Base-by-base conservation (phyloP, 2,888 invertebrate species). In the Amphipyra tragopoginis region DNA sequence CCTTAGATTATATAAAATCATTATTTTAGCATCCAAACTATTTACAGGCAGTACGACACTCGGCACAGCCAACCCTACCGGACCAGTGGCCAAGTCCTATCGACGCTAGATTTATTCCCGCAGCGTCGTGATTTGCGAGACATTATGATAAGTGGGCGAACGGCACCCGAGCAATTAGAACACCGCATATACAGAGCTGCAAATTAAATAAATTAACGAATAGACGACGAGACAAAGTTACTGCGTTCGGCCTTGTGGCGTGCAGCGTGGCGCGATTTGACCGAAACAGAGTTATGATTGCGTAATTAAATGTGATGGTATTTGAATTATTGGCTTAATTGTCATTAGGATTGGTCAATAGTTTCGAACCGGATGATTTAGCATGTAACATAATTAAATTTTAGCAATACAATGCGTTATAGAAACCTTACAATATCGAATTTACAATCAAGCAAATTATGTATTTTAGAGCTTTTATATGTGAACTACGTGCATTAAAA, bases 141-240 rank as follows among this genome's bases (percentile, higher is more conserved):
- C 93, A 91, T 93, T 93, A 94, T 93, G 93, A 94, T 93, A 93
- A 94, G 93, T 93, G 93, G 92, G 85, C 88, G 89, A 89, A 84
- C 86, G 88, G 89, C 88, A 83, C 80, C 82, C 83, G 81, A 84
- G 89, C 92, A 93, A 93, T 93, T 93, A 93, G 91, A 92, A 83
- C 91, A 83, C 80, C 81, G 82, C 86, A 86, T 86, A 88, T 81
- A 85, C 84, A 83, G 81, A 75, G 77, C 77, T 65, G 76, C 73
- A 84, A 90, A 90, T 91, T 91, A 89, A 90, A 90, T 90, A 88
- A 88, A 88, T 90, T 87, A 86, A 82, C 77, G 69, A 77, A 85
- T 83, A 82, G 84, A 84, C 83, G 82, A 83, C 74, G 75, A 76
- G 77, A 81, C 84, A 81, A 83, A 83, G 80, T 86, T 82, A 87